Evolutionary conservation across 2,797 vertebrate species (phyloP).

Genomic region (Glossophaga mutica): DNA sequence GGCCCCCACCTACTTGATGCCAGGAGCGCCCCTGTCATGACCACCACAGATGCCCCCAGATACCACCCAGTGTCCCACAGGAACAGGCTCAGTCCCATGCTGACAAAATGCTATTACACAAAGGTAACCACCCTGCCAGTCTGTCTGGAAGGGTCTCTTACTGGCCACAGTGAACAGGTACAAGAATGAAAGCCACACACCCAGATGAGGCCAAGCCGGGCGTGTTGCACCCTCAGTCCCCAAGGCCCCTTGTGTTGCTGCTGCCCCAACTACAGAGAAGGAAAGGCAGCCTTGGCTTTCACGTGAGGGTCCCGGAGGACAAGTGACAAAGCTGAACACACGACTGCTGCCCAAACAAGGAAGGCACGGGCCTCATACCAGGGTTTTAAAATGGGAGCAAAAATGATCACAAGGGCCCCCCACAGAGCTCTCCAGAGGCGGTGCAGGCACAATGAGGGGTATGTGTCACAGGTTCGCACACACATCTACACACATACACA

Average conservation of each 20-base stretch:
- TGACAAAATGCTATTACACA: not conserved
- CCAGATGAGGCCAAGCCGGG: not conserved
- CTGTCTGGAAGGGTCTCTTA: not conserved
- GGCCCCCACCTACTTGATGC: no score
- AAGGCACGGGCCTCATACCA: not conserved
- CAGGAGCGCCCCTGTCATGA: not conserved
- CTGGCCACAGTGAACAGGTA: not conserved
- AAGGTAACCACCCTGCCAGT: not conserved
- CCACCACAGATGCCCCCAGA: not conserved
- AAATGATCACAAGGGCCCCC: not conserved
- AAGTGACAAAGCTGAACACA: not conserved
- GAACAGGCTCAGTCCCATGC: not conserved
- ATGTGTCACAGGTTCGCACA: not conserved
- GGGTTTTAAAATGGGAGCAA: accelerated
- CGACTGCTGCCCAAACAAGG: no score
- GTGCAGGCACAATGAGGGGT: no score
- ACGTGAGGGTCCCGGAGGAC: not conserved
- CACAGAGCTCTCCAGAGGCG: accelerated
- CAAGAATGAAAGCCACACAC: not conserved
- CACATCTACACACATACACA: accelerated
- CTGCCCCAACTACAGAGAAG: not conserved
- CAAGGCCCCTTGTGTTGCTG: not conserved
- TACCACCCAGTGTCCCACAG: not conserved
- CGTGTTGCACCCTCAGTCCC: not conserved
- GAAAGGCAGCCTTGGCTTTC: not conserved